Conservation (phyloP, 2,113 vertebrate species). For the Hypomesus transpacificus region DNA sequence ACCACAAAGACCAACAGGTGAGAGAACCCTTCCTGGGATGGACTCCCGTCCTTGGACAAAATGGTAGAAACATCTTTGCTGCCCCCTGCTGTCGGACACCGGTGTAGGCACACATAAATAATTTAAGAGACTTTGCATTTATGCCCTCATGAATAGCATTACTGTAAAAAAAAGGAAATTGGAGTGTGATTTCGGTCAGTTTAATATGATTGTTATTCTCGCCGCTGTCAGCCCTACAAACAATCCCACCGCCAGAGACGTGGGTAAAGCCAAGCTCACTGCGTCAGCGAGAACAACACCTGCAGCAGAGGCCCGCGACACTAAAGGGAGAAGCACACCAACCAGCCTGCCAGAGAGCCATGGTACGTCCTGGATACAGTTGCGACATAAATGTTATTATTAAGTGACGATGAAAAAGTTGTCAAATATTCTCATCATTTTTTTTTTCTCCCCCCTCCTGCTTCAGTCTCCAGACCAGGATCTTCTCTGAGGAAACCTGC, state of each 20-base stretch:
- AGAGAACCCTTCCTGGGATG: slow-evolving; percentile 35
- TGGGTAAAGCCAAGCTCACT: slow-evolving; percentile 65
- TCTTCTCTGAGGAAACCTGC: slow-evolving; percentile 72
- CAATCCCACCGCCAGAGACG: slow-evolving; percentile 70
- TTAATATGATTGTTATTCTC: slow-evolving; percentile 5
- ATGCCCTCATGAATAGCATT: neutral
- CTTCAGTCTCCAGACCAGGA: slow-evolving; percentile 73
- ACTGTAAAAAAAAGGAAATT: too few species aligned
- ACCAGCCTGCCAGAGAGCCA: slow-evolving; percentile 67
- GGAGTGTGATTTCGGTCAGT: neutral
- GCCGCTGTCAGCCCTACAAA: slow-evolving; percentile 69
- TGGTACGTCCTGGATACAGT: slow-evolving; percentile 60
- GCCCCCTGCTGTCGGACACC: slow-evolving; percentile 27
- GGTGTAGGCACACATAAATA: slow-evolving; percentile 2
- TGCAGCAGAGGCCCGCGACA: slow-evolving; percentile 62
- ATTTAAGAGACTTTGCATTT: neutral
- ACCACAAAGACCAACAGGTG: slow-evolving; percentile 68
- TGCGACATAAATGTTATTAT: neutral
- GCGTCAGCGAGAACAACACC: slow-evolving; percentile 70
- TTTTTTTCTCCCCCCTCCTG: slow-evolving; percentile 38
- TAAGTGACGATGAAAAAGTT: neutral
- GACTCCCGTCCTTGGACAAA: slow-evolving; percentile 16
- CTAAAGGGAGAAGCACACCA: slow-evolving; percentile 71
- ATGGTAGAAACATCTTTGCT: slow-evolving; percentile 18
- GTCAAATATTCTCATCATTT: slow-evolving; percentile 15